Base-by-base conservation (phyloP, 1,140 invertebrate genomes). In the Dryas iulia region DNA sequence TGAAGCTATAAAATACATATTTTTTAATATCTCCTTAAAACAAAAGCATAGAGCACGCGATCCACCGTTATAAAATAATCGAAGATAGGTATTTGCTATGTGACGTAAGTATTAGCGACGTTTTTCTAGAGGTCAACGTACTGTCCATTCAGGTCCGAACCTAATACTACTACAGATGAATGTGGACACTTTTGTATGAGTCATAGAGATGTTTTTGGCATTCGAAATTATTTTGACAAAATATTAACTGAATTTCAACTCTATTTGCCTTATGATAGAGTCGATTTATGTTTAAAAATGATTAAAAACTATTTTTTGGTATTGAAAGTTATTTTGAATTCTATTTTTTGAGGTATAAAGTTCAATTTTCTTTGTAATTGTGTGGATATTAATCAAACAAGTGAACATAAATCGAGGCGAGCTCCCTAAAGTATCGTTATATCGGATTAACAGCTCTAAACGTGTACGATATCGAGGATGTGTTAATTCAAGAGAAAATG, bases 401-500 rank as follows among this genome's bases (percentile, higher is more conserved):
- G 69, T 66, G 70, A 71, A 72, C 78, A 86, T 87, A 86, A 86
- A 87, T 87, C 79, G 74, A 69, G 65, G 54, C 59, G 71, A 76
- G 83, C 80, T 83, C 77, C 81, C 79, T 82, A 82, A 84, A 84
- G 80, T 78, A 76, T 77, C 72, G 72, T 58, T 73, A 74, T 79
- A 81, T 87, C 85, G 79, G 84, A 85, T 87, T 85, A 87, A 84
- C 84, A 83, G 77, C 80, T 76, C 77, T 80, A 84, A 87, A 85
- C 74, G 82, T 79, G 76, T 73, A 72, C 73, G 72, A 77, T 82
- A 83, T 83, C 78, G 76, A 57, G 76, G 74, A 86, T 77, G 79
- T 83, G 82, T 87, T 84, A 85, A 87, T 87, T 81, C 77, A 73
- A 63, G 57, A 52, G 66, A 65, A 64, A 59, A 67, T 60, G 56